A percentile compares a stretch with the other conserved stretches of the same genome.
Conservation (phyloP, 2,113 vertebrate species). For the Pholis gunnellus region DNA sequence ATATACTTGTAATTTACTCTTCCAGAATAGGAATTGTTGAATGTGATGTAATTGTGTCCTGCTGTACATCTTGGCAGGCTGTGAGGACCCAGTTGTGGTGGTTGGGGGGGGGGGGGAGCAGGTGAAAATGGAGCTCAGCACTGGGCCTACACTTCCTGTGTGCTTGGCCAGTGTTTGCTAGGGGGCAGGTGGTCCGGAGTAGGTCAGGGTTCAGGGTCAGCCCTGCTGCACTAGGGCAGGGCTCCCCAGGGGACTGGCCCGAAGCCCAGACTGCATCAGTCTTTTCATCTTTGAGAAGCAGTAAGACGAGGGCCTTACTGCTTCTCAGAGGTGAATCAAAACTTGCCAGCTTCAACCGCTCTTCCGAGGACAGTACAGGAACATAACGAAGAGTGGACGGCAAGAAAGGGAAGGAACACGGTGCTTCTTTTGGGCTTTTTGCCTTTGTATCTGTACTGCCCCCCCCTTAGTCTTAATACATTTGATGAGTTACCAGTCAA, state of each 20-base stretch:
- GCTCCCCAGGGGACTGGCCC: slow-evolving; percentile 62
- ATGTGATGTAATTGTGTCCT: slow-evolving; percentile 55
- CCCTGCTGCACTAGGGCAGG: slow-evolving; percentile 47
- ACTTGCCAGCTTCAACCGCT: slow-evolving; percentile 9
- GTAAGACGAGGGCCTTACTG: slow-evolving; percentile 7
- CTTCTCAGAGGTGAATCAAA: slow-evolving; percentile 39
- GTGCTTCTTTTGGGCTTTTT: not conserved
- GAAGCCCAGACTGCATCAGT: slow-evolving; percentile 57
- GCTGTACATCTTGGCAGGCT: slow-evolving; percentile 22
- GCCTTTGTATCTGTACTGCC: not conserved
- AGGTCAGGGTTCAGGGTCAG: slow-evolving; percentile 60
- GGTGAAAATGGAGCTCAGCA: slow-evolving; percentile 30
- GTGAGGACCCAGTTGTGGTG: not conserved
- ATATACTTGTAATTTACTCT: slow-evolving; percentile 43
- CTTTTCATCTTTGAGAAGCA: not conserved
- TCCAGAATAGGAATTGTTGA: slow-evolving; percentile 53
- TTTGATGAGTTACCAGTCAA: slow-evolving; percentile 52
- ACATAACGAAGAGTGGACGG: not conserved
- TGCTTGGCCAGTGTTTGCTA: slow-evolving; percentile 38
- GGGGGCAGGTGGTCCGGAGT: slow-evolving; percentile 56
- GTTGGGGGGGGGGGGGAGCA: not conserved
- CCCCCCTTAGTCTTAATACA: slow-evolving; percentile 14
- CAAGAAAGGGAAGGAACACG: not conserved
- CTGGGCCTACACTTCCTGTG: slow-evolving; percentile 45
- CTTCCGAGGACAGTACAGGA: not conserved